Evolutionary conservation across 2,113 vertebrate genomes (phyloP).

Genomic region (Cephalopholis sonnerati): DNA sequence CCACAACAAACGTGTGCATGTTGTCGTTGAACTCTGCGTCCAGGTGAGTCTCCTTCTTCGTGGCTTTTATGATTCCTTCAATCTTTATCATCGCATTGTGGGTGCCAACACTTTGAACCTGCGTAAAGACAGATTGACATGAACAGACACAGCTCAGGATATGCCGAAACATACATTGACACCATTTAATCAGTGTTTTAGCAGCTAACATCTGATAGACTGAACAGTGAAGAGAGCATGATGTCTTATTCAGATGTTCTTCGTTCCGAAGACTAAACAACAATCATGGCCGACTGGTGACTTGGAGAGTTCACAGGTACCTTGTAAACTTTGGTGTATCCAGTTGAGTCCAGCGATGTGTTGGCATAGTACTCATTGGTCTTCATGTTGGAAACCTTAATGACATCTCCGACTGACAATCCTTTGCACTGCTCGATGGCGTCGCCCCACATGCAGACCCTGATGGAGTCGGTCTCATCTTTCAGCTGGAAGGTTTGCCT

Average conservation of each 20-base stretch:
- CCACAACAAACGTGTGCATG: not conserved
- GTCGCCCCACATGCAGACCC: conserved; percentile 37
- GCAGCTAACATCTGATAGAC: no score
- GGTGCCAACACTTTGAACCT: not conserved
- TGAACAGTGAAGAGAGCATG: no score
- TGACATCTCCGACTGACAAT: conserved; percentile 10
- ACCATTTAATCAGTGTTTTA: not conserved
- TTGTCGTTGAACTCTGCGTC: rapidly evolving
- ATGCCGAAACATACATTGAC: not conserved
- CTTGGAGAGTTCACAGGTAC: not conserved
- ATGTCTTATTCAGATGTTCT: not conserved
- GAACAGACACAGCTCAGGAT: not conserved
- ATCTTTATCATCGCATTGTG: not conserved
- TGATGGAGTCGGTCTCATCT: not conserved
- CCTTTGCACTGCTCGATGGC: not conserved
- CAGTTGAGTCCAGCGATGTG: conserved; percentile 16
- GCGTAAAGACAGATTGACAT: not conserved
- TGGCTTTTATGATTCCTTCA: not conserved
- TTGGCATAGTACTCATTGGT: rapidly evolving
- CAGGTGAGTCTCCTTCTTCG: not conserved
- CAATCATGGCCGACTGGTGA: not conserved
- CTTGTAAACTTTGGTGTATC: not conserved
- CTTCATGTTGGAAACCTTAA: conserved; percentile 22
- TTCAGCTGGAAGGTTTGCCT: not conserved
- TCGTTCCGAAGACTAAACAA: not conserved